Evolutionary conservation across 2,797 vertebrate genomes (phyloP).

Genomic region (Sitta carolinensis): DNA sequence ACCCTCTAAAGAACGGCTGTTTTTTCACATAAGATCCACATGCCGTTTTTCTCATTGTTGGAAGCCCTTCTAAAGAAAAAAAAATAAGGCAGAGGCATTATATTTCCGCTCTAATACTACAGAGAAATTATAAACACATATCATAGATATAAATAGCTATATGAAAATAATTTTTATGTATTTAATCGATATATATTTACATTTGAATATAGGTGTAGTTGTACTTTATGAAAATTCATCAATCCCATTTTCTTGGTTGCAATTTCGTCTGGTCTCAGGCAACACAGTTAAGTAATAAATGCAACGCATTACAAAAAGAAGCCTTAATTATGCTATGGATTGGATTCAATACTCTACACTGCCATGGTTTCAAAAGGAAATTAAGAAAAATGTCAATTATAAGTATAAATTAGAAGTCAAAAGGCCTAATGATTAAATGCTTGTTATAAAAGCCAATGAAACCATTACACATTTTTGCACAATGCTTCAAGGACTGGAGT

Average conservation of each 20-base stretch:
- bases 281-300: not conserved
- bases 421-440: not conserved
- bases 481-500: not conserved
- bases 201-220: not conserved
- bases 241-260: not conserved
- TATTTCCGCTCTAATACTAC: not conserved
- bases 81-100: not conserved
- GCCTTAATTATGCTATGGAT: not conserved
- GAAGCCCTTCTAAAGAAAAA: not conserved
- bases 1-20: not conserved
- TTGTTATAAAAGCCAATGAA: not conserved
- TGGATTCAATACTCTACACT: not conserved
- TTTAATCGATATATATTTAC: not conserved
- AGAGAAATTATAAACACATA: not conserved
- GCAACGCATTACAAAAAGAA: not conserved
- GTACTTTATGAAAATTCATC: not conserved
- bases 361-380: not conserved
- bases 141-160: not conserved
- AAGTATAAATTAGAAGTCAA: not conserved
- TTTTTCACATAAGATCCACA: not conserved
- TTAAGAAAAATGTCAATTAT: not conserved
- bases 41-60: not conserved
- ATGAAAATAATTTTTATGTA: not conserved
- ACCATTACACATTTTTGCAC: not conserved
- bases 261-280: not conserved